These are phyloP conservation scores for Hippopotamus amphibius DNA, from an alignment of 2,113 vertebrate genomes.

Conservation along the genomic window DNA sequence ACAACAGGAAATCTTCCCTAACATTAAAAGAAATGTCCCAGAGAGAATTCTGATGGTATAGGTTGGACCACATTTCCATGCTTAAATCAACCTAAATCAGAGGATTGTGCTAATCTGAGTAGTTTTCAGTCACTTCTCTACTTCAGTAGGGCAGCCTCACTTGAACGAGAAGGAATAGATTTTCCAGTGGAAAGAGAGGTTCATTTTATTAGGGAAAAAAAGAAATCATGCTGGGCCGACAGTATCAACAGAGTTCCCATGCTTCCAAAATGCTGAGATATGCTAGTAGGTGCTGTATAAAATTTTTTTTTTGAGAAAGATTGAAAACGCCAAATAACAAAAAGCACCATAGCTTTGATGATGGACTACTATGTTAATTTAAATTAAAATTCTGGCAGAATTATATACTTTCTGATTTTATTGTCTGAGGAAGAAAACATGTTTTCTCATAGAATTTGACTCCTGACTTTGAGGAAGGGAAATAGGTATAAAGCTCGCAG, in stretches of 20 bases:
- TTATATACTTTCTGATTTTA: neutral
- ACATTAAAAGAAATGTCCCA: neutral
- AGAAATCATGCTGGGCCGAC: neutral
- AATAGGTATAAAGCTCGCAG: neutral
- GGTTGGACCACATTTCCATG: neutral
- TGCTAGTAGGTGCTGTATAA: neutral
- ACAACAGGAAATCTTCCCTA: neutral
- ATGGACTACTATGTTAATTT: neutral
- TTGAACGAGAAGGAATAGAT: neutral
- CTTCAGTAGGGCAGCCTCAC: neutral
- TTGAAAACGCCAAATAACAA: neutral
- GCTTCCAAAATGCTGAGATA: neutral
- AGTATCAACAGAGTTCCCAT: neutral
- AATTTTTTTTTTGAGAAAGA: neutral
- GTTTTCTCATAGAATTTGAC: constrained; percentile 23
- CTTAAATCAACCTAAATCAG: neutral
- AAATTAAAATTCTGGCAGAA: constrained; percentile 15
- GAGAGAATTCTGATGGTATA: neutral
- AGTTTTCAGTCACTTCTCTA: neutral
- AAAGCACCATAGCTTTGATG: neutral
- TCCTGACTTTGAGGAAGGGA: neutral
- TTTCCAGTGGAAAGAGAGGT: neutral
- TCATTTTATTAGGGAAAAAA: neutral
- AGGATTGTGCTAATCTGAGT: neutral
- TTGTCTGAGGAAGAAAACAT: neutral